These are phyloP conservation scores for Alosa sapidissima DNA, from an alignment of 2,797 vertebrate species.

Conservation along the genomic window DNA sequence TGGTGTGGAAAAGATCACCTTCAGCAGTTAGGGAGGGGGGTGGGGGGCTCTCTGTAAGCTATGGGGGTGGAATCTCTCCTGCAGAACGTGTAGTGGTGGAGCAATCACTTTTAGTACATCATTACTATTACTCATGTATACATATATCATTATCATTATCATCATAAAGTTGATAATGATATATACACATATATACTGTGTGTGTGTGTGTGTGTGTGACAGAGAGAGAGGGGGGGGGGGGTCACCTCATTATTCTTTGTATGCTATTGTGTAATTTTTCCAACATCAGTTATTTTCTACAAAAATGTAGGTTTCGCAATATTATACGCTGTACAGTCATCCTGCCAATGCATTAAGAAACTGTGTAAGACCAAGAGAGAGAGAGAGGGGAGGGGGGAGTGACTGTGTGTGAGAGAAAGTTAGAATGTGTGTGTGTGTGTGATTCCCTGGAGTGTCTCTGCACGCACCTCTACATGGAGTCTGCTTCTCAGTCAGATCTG, in stretches of 20 bases:
- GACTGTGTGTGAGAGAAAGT: not conserved
- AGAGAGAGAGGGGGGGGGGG: too few relatives aligned
- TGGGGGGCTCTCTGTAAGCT: not conserved
- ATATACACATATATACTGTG: too few relatives aligned
- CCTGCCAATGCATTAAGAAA: not conserved
- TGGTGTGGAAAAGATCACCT: conserved; percentile 63
- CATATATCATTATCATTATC: too few relatives aligned
- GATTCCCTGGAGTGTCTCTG: not conserved
- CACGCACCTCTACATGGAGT: conserved; percentile 10
- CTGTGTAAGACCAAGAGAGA: not conserved
- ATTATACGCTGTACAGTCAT: not conserved
- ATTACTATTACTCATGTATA: not conserved
- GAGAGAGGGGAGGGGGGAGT: not conserved
- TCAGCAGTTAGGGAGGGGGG: conserved; percentile 25
- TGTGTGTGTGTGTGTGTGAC: too few relatives aligned
- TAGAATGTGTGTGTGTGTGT: not conserved
- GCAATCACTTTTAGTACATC: not conserved
- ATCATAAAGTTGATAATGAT: too few relatives aligned
- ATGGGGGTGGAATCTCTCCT: not conserved
- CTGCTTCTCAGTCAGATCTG: conserved; percentile 3
- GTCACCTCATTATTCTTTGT: too few relatives aligned
- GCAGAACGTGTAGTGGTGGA: not conserved
- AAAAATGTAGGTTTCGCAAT: not conserved
- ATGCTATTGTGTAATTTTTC: too few relatives aligned
- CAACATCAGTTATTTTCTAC: too few relatives aligned